These are phyloP conservation scores for Priocnemis perturbator DNA, from an alignment of 2,888 invertebrate genomes.

Conservation along the genomic window DNA sequence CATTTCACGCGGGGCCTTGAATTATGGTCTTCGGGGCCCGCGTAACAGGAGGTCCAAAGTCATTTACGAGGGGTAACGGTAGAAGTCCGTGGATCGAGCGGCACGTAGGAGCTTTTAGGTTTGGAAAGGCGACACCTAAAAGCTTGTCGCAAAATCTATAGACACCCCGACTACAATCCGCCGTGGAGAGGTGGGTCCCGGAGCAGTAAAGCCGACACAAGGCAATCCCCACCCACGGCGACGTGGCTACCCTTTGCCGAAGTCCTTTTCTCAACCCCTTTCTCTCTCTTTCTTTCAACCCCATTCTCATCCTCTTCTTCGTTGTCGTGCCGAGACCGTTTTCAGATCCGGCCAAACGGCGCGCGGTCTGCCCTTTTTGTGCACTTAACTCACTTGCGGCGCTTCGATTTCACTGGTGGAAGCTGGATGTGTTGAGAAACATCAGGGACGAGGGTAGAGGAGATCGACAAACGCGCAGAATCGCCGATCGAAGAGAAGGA, in stretches of 20 bases:
- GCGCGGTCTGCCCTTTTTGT: conserved; percentile 3
- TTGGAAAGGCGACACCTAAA: conserved; percentile 39
- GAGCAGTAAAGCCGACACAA: neutral
- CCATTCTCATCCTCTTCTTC: too few relatives aligned
- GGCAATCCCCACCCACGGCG: neutral
- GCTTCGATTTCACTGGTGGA: neutral
- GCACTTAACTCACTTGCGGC: conserved; percentile 8
- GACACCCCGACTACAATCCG: neutral
- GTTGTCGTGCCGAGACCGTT: neutral
- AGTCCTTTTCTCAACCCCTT: neutral
- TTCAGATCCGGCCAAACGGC: neutral
- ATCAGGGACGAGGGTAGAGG: neutral
- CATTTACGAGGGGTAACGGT: conserved; percentile 10
- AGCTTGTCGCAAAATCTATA: conserved; percentile 38
- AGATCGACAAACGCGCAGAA: neutral
- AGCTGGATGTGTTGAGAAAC: conserved; percentile 19
- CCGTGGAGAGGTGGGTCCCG: neutral
- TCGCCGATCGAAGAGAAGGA: too few relatives aligned
- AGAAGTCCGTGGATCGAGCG: conserved; percentile 14
- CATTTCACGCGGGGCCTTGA: too few relatives aligned
- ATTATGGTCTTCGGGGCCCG: neutral
- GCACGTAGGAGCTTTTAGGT: conserved; percentile 43
- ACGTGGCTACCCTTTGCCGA: too few relatives aligned
- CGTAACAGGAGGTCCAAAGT: neutral
- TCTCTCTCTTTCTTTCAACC: neutral